Percentiles rank a stretch among this genome's conserved stretches.
Conservation (phyloP, 2,888 invertebrate genomes). For the Nebria salina region DNA sequence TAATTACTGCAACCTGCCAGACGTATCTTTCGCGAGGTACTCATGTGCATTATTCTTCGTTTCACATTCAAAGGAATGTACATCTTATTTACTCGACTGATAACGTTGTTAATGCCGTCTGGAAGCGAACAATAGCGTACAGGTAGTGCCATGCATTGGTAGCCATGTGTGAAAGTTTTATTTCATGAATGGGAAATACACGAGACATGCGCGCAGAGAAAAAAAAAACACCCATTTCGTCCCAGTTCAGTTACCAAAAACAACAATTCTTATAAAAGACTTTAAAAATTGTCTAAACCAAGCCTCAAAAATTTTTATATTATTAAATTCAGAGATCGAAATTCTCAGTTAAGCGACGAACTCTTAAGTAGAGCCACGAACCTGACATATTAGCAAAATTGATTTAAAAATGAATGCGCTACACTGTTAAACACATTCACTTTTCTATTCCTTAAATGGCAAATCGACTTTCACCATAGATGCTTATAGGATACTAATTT, state of each 20-base stretch:
- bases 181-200: constrained; percentile 31
- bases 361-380: not conserved
- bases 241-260: not conserved
- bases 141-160: constrained; percentile 42
- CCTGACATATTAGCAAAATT: not conserved
- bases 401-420: not conserved
- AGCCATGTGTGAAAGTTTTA: constrained; percentile 40
- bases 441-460: not conserved
- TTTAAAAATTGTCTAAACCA: too few species aligned
- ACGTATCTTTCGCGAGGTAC: constrained; percentile 15
- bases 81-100: not conserved
- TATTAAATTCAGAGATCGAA: not conserved
- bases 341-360: not conserved
- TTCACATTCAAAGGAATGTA: not conserved
- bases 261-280: too few species aligned
- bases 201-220: constrained; percentile 14
- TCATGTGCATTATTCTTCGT: constrained; percentile 19
- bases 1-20: constrained; percentile 37
- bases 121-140: constrained; percentile 25
- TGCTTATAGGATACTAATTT: not conserved
- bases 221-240: constrained; percentile 12
- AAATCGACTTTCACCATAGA: not conserved
- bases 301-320: too few species aligned
- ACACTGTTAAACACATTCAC: not conserved
- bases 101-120: constrained; percentile 17